A percentile compares a stretch with the other conserved stretches of the same genome.
Evolutionary conservation across 2,797 vertebrate genomes (phyloP).

Genomic region (Cuniculus paca): DNA sequence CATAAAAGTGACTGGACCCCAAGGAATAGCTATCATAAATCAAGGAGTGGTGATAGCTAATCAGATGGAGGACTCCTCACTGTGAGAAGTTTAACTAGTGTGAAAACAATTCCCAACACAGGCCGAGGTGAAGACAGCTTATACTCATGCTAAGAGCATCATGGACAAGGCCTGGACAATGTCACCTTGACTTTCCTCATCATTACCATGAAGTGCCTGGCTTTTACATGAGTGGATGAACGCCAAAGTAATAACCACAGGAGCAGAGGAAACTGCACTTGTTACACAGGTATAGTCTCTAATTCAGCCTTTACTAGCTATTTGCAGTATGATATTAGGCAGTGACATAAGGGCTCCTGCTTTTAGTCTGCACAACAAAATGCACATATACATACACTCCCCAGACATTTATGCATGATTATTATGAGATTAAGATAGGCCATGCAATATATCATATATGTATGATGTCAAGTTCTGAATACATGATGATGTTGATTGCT

Average conservation of each 20-base stretch:
- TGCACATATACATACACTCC: too few relatives aligned
- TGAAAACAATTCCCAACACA: slow-evolving; percentile 19
- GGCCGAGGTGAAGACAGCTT: not conserved
- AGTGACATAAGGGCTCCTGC: not conserved
- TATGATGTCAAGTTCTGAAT: not conserved
- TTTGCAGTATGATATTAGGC: not conserved
- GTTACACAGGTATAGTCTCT: not conserved
- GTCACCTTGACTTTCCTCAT: not conserved
- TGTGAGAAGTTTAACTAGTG: not conserved
- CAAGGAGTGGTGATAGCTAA: slow-evolving; percentile 65
- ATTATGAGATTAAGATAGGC: not conserved
- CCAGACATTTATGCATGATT: not conserved
- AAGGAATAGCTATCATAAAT: slow-evolving; percentile 67
- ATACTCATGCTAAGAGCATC: not conserved
- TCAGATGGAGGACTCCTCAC: slow-evolving; percentile 19
- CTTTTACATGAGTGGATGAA: not conserved
- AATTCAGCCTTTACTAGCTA: not conserved
- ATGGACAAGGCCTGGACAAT: not conserved
- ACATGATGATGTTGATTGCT: not conserved
- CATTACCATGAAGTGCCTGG: not conserved
- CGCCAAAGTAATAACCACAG: fast-evolving
- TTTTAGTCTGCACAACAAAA: not conserved
- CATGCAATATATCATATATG: not conserved
- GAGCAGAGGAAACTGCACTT: not conserved
- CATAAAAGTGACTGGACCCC: slow-evolving; percentile 54